phyloP scores from a whole-genome alignment of 2,888 invertebrate genomes.

The Amiota minor region DNA sequence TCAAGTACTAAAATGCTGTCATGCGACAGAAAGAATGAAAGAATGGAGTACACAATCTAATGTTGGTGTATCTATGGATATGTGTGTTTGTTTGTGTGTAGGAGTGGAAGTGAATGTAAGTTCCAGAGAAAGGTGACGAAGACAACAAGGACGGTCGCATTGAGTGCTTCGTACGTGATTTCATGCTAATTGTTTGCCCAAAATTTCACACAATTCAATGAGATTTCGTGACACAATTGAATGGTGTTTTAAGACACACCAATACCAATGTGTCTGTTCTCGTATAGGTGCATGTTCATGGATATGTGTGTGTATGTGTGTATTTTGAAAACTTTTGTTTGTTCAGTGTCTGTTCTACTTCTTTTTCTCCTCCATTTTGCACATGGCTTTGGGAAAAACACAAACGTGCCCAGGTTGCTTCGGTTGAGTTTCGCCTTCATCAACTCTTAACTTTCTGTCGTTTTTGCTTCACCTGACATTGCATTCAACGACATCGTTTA shows the following conservation, averaged over 20 bases:
- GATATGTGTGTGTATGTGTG: background rate
- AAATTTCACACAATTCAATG: slow-evolving; percentile 42
- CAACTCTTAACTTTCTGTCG: too few relatives aligned
- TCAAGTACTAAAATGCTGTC: background rate
- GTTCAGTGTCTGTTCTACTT: background rate
- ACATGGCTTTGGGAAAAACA: too few relatives aligned
- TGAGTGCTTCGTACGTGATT: slow-evolving; percentile 58
- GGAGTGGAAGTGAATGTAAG: too few relatives aligned
- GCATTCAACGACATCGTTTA: slow-evolving; percentile 17
- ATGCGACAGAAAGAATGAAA: too few relatives aligned
- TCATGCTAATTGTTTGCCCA: slow-evolving; percentile 60
- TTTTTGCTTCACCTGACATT: background rate
- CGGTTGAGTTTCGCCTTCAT: too few relatives aligned
- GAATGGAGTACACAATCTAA: background rate
- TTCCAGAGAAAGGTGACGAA: too few relatives aligned
- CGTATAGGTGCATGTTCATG: background rate
- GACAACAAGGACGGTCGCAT: slow-evolving; percentile 19
- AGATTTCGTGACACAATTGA: background rate
- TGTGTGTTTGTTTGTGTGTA: background rate
- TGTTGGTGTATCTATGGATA: background rate
- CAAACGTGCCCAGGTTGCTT: too few relatives aligned
- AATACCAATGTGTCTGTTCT: background rate
- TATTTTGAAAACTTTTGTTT: slow-evolving; percentile 15
- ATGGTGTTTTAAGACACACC: background rate
- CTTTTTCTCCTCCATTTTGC: slow-evolving; percentile 1